Conservation (phyloP, 92 coral and sea anemone species). For the Virgularia gustaviana region DNA sequence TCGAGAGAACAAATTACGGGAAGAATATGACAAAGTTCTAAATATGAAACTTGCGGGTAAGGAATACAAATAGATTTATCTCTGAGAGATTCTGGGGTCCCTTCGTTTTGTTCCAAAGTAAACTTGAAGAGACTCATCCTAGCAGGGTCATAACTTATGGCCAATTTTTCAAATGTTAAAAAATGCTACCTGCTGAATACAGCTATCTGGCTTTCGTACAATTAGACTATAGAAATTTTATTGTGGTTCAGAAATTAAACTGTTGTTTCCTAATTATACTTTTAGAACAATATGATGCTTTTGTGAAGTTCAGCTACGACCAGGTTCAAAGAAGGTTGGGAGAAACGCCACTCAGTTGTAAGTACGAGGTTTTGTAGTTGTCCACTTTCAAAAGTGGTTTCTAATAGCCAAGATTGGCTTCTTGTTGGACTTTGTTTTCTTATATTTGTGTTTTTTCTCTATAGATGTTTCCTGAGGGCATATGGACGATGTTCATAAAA, state of each 20-base stretch:
- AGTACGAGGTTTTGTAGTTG: conserved; percentile 30
- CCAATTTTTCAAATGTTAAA: too few relatives aligned
- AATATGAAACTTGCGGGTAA: conserved; percentile 87
- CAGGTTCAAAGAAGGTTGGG: conserved; percentile 94
- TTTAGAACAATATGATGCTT: conserved; percentile 97
- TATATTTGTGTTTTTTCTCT: not conserved
- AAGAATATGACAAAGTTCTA: conserved; percentile 90
- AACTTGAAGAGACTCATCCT: too few relatives aligned
- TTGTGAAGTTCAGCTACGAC: conserved; percentile 97
- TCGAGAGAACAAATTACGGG: conserved; percentile 74
- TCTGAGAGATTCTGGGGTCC: not conserved
- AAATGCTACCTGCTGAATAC: too few relatives aligned
- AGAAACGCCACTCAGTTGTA: conserved; percentile 87
- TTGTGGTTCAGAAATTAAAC: not conserved
- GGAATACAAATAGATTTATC: not conserved
- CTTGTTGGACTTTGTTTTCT: not conserved
- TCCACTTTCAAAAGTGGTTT: not conserved
- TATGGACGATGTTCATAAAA: not conserved
- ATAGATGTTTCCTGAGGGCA: conserved; percentile 26
- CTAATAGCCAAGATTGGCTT: not conserved
- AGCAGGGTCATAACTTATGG: too few relatives aligned
- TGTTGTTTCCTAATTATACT: not conserved
- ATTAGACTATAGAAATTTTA: too few relatives aligned
- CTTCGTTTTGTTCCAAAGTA: not conserved
- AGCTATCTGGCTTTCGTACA: too few relatives aligned